Base-by-base conservation (phyloP, 2,888 invertebrate genomes). In the Ormyrus labotus region DNA sequence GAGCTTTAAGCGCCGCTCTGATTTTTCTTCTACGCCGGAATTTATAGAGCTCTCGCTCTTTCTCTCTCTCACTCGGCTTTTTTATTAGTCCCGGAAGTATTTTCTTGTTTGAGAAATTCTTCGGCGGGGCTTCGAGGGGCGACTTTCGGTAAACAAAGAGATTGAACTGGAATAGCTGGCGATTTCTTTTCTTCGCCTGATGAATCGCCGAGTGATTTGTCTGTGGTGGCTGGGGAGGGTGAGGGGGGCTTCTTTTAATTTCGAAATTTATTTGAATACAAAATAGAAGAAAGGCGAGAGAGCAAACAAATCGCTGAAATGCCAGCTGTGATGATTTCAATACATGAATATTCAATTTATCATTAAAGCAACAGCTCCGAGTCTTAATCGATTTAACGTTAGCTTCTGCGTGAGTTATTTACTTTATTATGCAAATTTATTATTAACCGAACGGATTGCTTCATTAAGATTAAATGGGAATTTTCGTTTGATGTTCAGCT, bases 281-380 rank as follows among this genome's bases (percentile, higher is more conserved):
- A 19, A 19, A 19, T 19, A 19, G 19, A 19, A 19, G 19, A 19
- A 19, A 19, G 1, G 19, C 19, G 19, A 19, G 1, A 19, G 19
- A 2, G 19, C 19, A 19, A 19, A 19, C 19, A 19, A 19, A 19
- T 19, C 19, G 19, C 19, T 19, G 19, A 19, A 19, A 19, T 19
- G 19, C 19, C 19, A 19, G 19, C 19, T 19, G 2, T 2, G 19
- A 19, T 19, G 19, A 19, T 19, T 19, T 19, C 19, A 50, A 64
- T n/a, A 48, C 6, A 64, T 64, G 64, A 64, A 64, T 64, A 64
- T 64, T 64, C 64, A 64, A n/a, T 8, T 48, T n/a, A n/a, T 47
- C 19, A 64, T 64, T 50, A 64, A 13, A 64, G n/a, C 64, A 13
- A n/a, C 48, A 19, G 8, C 19, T 64, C 11, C 64, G n/a, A 64